Base-by-base conservation (phyloP, 53 echinoderm and acorn worm species). In the Apostichopus leukothele region DNA sequence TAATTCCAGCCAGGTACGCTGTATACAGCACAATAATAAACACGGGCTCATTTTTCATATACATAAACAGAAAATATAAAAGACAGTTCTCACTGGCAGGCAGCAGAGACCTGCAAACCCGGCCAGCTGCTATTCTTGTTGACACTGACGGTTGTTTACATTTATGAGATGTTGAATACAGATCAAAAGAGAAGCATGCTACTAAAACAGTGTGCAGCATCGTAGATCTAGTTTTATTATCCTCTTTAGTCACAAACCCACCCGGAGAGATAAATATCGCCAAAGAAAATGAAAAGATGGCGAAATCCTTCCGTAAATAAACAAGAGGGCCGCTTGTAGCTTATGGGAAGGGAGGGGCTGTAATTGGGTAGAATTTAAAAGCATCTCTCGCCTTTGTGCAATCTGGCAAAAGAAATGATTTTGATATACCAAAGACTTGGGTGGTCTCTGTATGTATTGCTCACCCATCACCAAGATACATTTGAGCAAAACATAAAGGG, bases 11-110 rank as follows among this genome's bases (percentile, higher is more conserved):
- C 66, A 67, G 86, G 86, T 67, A 86, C 71, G 67, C 71, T 86
- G 86, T 86, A 86, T 86, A 86, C 86, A 67, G 86, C 86, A 86
- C 86, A 86, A 86, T 86, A 86, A 86, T 86, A 86, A 86, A 86
- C 86, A 86, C 86, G 39, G 61, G 86, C 86, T 86, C 86, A 86
- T 86, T 68, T 86, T 86, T 86, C 86, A 86, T 86, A 86, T 86
- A 86, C 71, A 86, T 68, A 86, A 68, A 86, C 86, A 86, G 54
- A 81, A 81, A 81, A 81, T 81, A 39, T 39, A 39, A 39, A 81
- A 81, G 59, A 55, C 81, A 54, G 22, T 54, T 81, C 81, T 59
- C 19, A 57, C 54, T 54, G 81, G 81, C 53, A 81, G 68, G 18
- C 16, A 71, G 54, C 52, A 54, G 16, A 71, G 18, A 71, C 59